These are phyloP conservation scores for Cephus pygmeus DNA, from an alignment of 2,888 invertebrate genomes.

Conservation along the genomic window DNA sequence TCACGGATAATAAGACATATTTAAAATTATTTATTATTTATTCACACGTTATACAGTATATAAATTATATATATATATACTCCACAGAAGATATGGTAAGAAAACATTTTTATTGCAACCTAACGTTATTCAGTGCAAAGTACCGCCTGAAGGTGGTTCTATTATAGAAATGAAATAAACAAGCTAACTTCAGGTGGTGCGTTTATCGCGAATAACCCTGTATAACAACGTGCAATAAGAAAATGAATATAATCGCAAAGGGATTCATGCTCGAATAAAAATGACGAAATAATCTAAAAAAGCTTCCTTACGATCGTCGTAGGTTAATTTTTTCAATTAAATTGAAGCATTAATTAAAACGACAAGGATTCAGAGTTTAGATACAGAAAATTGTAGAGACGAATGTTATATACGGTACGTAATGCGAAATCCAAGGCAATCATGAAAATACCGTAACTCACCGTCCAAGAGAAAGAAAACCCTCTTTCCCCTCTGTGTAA, in stretches of 20 bases:
- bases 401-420: conserved; percentile 5
- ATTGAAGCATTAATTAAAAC: not conserved
- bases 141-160: no score
- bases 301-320: not conserved
- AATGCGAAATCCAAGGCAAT: conserved; percentile 43
- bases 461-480: conserved; percentile 14
- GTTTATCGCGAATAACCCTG: no score
- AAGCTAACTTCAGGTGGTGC: no score
- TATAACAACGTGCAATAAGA: no score
- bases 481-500: conserved; percentile 25
- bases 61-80: not conserved
- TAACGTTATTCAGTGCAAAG: no score
- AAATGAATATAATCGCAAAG: not conserved
- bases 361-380: not conserved
- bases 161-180: no score
- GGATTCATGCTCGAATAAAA: not conserved
- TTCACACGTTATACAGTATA: not conserved
- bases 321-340: not conserved
- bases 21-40: not conserved
- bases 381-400: not conserved
- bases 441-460: conserved; percentile 54
- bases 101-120: no score
- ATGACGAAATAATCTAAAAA: not conserved
- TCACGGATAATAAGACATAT: not conserved
- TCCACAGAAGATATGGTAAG: no score